Conservation (phyloP, 2,113 vertebrate genomes). For the Phrynosoma platyrhinos region DNA sequence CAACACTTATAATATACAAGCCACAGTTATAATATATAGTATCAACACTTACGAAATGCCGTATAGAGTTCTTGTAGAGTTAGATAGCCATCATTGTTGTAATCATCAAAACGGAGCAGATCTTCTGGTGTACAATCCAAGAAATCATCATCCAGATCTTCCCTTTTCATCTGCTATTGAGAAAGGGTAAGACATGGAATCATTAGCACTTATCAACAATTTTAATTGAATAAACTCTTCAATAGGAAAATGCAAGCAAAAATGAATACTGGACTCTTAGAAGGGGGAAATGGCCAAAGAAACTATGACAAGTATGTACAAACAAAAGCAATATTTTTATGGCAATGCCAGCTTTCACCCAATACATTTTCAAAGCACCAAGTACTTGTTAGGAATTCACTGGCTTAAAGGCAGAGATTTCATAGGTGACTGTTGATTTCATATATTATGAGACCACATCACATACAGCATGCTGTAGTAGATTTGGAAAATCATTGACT, state of each 20-base stretch:
- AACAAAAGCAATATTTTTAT: neutral
- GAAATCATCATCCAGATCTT: constrained; percentile 80
- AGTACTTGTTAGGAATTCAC: neutral
- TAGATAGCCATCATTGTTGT: constrained; percentile 87
- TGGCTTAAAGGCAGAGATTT: neutral
- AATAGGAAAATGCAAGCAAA: neutral
- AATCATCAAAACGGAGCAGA: constrained; percentile 94
- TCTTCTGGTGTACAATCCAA: constrained; percentile 87
- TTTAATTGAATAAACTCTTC: neutral
- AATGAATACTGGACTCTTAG: neutral
- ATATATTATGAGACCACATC: neutral
- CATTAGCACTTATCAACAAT: neutral
- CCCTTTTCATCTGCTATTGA: constrained; percentile 82
- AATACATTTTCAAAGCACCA: neutral
- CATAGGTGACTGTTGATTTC: neutral
- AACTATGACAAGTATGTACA: neutral
- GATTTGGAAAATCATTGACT: neutral
- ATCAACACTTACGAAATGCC: constrained; percentile 90
- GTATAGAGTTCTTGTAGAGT: constrained; percentile 92
- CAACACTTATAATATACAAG: too few species aligned
- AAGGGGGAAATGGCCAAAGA: neutral
- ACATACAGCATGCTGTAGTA: neutral
- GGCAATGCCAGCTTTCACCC: too few species aligned
- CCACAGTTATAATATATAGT: neutral
- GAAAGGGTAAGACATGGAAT: constrained; percentile 19